These are phyloP conservation scores for Lepilemur septentrionalis DNA, from an alignment of 2,797 vertebrate species.

Conservation along the genomic window DNA sequence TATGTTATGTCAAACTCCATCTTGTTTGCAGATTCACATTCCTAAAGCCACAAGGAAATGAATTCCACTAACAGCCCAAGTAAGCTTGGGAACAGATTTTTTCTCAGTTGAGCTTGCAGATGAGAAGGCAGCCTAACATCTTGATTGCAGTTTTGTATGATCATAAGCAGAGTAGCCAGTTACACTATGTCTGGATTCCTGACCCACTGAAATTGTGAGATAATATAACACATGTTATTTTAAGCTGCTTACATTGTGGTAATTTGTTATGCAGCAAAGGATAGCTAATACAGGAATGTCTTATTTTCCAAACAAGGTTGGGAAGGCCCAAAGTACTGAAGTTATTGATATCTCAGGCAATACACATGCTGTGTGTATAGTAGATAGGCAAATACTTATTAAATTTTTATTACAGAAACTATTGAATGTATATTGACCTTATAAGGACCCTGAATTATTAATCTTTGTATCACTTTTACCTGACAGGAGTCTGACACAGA, in stretches of 20 bases:
- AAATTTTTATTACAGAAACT: slow-evolving; percentile 13
- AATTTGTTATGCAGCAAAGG: neutral
- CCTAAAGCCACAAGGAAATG: neutral
- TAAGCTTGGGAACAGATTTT: neutral
- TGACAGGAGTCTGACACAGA: neutral
- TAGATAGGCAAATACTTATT: neutral
- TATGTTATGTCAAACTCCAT: neutral
- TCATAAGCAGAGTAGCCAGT: neutral
- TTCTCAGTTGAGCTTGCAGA: neutral
- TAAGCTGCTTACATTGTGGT: neutral
- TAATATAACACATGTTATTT: neutral
- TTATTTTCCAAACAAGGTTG: neutral
- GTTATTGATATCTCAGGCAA: neutral
- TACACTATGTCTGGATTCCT: neutral
- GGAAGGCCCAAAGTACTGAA: neutral
- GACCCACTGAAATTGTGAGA: neutral
- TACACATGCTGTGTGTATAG: neutral
- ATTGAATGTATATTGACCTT: neutral
- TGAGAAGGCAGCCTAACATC: neutral
- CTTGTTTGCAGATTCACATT: neutral
- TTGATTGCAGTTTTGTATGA: neutral
- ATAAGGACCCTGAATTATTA: neutral
- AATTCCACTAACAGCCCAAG: neutral
- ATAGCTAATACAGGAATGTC: neutral
- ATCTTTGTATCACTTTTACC: neutral